phyloP scores from a whole-genome alignment of 2,888 invertebrate species.

The Tortricodes alternella region DNA sequence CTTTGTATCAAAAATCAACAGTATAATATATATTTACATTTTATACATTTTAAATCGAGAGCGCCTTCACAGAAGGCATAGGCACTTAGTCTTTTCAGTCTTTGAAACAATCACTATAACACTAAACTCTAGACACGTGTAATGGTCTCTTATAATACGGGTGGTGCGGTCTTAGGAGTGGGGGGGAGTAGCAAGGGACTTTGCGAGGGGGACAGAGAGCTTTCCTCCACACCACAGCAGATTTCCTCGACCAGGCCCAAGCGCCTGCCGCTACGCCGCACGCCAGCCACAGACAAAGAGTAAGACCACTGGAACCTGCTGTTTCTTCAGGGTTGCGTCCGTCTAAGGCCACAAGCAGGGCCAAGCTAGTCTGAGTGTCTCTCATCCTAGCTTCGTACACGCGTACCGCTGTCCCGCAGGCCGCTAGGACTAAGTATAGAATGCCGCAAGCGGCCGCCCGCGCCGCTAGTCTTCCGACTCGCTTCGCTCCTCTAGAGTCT shows the following conservation, averaged over 20 bases:
- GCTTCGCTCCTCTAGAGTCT: conserved; percentile 83
- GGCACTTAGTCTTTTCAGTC: conserved; percentile 44
- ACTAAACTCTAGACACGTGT: conserved; percentile 72
- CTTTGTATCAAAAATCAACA: conserved; percentile 67
- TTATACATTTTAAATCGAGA: conserved; percentile 74
- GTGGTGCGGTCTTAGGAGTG: conserved; percentile 60
- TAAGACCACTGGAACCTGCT: conserved; percentile 66
- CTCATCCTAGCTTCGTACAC: conserved; percentile 83
- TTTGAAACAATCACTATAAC: conserved; percentile 28
- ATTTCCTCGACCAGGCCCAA: conserved; percentile 86
- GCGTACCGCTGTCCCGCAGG: conserved; percentile 87
- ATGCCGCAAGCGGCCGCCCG: conserved; percentile 90
- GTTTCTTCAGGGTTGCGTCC: conserved; percentile 48
- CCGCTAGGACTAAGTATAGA: conserved; percentile 88
- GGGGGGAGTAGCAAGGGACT: conserved; percentile 64
- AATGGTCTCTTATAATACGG: conserved; percentile 73
- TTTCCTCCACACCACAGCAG: conserved; percentile 82
- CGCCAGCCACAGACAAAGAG: conserved; percentile 84
- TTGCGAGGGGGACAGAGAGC: conserved; percentile 76
- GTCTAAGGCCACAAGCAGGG: conserved; percentile 78
- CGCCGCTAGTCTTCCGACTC: conserved; percentile 87
- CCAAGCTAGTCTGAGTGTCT: conserved; percentile 71
- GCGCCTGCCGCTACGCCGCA: conserved; percentile 85
- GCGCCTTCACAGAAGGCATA: conserved; percentile 79
- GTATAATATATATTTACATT: conserved; percentile 69